Conservation (phyloP, 1,140 invertebrate genomes). For the Neotoxoptera formosana region DNA sequence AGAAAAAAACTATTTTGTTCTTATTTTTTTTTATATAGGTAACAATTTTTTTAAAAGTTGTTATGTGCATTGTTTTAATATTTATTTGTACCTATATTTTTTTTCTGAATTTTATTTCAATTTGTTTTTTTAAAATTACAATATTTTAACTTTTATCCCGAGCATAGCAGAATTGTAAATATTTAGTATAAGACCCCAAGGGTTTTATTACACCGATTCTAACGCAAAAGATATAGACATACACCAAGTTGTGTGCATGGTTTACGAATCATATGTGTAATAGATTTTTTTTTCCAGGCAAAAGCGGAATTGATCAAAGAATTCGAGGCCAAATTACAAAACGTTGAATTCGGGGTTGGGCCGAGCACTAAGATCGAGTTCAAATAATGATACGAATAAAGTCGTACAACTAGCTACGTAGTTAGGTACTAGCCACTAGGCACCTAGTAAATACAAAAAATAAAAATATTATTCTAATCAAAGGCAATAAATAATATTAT, state of each 20-base stretch:
- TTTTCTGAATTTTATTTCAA: not conserved
- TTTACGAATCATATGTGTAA: not conserved
- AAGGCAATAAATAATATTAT: slow-evolving; percentile 43
- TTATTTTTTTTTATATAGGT: not conserved
- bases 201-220: not conserved
- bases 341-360: slow-evolving; percentile 19
- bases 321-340: slow-evolving; percentile 39
- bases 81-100: not conserved
- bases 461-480: slow-evolving; percentile 33
- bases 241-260: not conserved
- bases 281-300: slow-evolving; percentile 4
- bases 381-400: not conserved
- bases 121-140: not conserved
- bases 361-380: not conserved
- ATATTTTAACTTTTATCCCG: not conserved
- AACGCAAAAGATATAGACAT: not conserved
- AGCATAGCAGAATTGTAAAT: not conserved
- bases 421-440: not conserved
- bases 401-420: not conserved
- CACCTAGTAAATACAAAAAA: not conserved
- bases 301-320: slow-evolving; percentile 46
- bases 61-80: not conserved
- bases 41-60: not conserved
- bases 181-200: not conserved
- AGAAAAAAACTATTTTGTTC: too few relatives aligned